These are phyloP conservation scores for Periophthalmus magnuspinnatus DNA, from an alignment of 2,797 vertebrate species.

Conservation along the genomic window DNA sequence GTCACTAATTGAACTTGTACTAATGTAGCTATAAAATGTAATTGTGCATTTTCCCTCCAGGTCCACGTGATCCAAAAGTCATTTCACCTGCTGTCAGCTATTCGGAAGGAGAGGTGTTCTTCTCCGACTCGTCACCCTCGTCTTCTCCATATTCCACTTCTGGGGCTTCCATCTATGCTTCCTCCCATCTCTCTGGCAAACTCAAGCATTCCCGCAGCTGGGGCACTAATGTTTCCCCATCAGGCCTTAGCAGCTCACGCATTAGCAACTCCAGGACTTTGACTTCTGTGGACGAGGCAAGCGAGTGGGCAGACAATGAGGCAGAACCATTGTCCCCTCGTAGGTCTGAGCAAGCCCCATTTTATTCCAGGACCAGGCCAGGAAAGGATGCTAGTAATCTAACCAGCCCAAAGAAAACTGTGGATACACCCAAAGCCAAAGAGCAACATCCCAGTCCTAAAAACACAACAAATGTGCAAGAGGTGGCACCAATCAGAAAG, in stretches of 20 bases:
- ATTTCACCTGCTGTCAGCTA: constrained; percentile 77
- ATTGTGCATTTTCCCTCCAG: constrained; percentile 63
- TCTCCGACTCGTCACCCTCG: constrained; percentile 79
- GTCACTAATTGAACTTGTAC: background rate
- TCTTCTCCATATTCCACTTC: constrained; percentile 75
- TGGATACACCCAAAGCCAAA: constrained; percentile 67
- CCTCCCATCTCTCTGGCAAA: constrained; percentile 70
- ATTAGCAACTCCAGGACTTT: constrained; percentile 61
- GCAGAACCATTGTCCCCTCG: constrained; percentile 41
- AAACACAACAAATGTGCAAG: constrained; percentile 39
- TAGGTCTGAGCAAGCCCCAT: constrained; percentile 41
- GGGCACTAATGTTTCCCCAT: constrained; percentile 53
- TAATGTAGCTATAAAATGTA: background rate
- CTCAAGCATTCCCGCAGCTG: constrained; percentile 73
- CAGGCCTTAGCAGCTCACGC: constrained; percentile 43
- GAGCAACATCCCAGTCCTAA: constrained; percentile 60
- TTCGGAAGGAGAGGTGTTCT: constrained; percentile 60
- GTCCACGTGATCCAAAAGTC: constrained; percentile 78
- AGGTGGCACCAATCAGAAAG: constrained; percentile 34
- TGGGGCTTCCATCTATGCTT: constrained; percentile 72
- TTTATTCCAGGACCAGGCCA: constrained; percentile 63
- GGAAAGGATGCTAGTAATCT: constrained; percentile 57
- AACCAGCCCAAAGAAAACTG: constrained; percentile 67
- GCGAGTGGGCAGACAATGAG: constrained; percentile 62
- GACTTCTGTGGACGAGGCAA: constrained; percentile 64